Base-by-base conservation (phyloP, 2,888 invertebrate genomes). In the Pammene fasciana region DNA sequence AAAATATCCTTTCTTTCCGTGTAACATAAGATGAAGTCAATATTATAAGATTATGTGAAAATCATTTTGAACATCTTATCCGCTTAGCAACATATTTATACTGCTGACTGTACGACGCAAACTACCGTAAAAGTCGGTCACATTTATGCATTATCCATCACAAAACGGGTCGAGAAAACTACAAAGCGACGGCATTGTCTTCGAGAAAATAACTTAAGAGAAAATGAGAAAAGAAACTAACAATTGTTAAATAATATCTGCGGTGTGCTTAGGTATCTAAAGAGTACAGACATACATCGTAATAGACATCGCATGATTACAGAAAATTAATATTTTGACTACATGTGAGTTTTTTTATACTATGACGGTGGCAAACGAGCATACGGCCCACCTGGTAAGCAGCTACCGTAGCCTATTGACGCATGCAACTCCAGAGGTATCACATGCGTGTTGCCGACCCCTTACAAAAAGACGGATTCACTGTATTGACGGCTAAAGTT, bases 171-270 rank as follows among this genome's bases (percentile, higher is more conserved):
- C 70, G 65, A 65, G 60, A 48, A 68, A 68, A 68, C 64, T 14
- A 45, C 65, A 65, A 65, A 65, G 60, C 55, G 65, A 46, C n/a
- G 60, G 60, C 54, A 70, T 70, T 70, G 70, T 70, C 70, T 70
- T 60, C 54, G 52, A 70, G 70, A 65, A 70, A 70, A 70, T 70
- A 70, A 65, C 60, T 70, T 55, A 60, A 70, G 68, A 70, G 68
- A 70, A 65, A 70, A 70, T 65, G 64, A 59, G 57, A 65, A 70
- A 70, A 70, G 70, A 70, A 65, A 70, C 70, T 70, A 70, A 60
- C 70, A 70, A 70, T 50, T 68, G 68, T 71, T 68, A 68, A 68
- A 65, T 75, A 79, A 73, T 79, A 78, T 79, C 75, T 76, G 77
- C 74, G 78, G 77, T 73, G 73, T 81, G 50, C 36, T 14, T 26